A percentile compares a stretch with the other conserved stretches of the same genome.
These are phyloP conservation scores for Procambarus virginalis DNA, from an alignment of 1,140 invertebrate species.

Conservation along the genomic window DNA sequence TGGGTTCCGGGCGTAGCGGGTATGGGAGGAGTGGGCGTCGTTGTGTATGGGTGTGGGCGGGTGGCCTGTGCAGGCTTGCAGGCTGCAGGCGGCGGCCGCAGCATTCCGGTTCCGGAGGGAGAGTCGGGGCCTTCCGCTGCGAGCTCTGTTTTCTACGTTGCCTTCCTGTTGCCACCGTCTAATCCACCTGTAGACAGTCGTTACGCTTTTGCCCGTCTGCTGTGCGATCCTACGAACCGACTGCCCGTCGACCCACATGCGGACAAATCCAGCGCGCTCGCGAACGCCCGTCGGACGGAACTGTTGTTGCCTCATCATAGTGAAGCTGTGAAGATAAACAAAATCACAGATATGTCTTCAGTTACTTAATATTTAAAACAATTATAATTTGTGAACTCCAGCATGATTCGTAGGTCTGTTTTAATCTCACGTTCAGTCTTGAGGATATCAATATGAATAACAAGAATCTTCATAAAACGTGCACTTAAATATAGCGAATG, in stretches of 20 bases:
- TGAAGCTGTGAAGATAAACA: not conserved
- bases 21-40: not conserved
- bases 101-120: not conserved
- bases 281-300: slow-evolving; percentile 1
- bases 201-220: slow-evolving; percentile 4
- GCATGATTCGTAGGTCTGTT: too few relatives aligned
- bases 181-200: slow-evolving; percentile 37
- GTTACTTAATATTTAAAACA: too few relatives aligned
- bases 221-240: slow-evolving; percentile 33
- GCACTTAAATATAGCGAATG: too few relatives aligned
- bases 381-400: too few relatives aligned
- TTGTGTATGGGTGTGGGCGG: not conserved
- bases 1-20: not conserved
- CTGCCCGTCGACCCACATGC: slow-evolving; percentile 8
- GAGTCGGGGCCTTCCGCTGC: not conserved
- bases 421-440: too few relatives aligned
- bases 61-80: not conserved
- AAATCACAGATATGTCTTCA: not conserved
- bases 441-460: too few relatives aligned
- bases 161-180: slow-evolving; percentile 23
- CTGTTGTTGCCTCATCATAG: not conserved
- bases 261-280: slow-evolving; percentile 4
- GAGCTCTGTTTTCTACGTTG: not conserved
- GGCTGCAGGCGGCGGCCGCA: not conserved
- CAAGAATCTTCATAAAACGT: too few relatives aligned